Percentiles rank a stretch among this genome's conserved stretches.
Conservation (phyloP, 2,797 vertebrate genomes). For the Anas bahamensis region DNA sequence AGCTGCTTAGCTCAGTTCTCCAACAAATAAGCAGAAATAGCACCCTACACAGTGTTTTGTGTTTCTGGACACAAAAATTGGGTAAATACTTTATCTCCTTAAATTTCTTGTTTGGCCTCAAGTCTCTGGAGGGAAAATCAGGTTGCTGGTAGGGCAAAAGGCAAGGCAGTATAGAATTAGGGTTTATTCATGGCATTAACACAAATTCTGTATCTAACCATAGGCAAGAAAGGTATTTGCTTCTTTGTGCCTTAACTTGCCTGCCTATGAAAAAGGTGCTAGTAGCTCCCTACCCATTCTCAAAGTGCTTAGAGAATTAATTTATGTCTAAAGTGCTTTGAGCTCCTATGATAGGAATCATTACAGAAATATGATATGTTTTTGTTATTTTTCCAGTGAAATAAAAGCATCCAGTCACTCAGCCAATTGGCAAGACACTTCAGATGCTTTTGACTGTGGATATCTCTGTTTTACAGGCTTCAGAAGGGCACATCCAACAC, state of each 20-base stretch:
- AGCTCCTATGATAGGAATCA: background rate
- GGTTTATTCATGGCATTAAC: background rate
- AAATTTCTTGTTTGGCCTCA: background rate
- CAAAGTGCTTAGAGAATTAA: background rate
- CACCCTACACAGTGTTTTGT: background rate
- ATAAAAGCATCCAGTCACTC: background rate
- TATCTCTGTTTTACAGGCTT: slow-evolving; percentile 60
- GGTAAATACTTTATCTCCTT: background rate
- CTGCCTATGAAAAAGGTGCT: background rate
- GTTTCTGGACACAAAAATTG: background rate
- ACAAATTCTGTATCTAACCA: background rate
- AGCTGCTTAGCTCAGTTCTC: background rate
- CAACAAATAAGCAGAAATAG: background rate
- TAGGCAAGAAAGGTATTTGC: background rate
- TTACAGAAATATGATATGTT: slow-evolving; percentile 36
- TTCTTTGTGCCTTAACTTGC: background rate
- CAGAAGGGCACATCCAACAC: background rate
- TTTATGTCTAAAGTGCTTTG: background rate
- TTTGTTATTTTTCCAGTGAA: slow-evolving; percentile 33
- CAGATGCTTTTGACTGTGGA: slow-evolving; percentile 25
- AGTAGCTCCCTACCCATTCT: background rate
- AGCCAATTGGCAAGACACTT: background rate
- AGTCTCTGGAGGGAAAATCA: background rate
- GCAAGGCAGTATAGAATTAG: background rate
- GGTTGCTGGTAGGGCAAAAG: background rate